phyloP scores from a whole-genome alignment of 1,140 invertebrate genomes.

The Lepidotrigona ventralis region DNA sequence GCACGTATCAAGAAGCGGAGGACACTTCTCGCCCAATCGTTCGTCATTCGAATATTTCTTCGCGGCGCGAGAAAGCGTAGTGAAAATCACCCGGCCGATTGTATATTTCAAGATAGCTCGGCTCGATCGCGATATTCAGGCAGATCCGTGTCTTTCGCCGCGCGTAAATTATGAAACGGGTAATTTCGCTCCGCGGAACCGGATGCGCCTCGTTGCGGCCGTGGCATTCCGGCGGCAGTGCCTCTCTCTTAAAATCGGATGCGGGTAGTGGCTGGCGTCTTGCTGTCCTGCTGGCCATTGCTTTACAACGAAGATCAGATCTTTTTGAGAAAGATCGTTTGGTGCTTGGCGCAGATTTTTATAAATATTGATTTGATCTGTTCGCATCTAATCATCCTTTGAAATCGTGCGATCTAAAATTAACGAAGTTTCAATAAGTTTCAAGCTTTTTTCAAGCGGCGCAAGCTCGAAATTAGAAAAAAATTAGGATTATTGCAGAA shows the following conservation, averaged over 20 bases:
- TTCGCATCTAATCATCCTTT: too few species aligned
- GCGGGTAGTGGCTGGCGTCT: not conserved
- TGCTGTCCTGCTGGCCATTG: not conserved
- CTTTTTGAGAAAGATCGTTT: not conserved
- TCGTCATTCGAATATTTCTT: not conserved
- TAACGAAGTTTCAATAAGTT: not conserved
- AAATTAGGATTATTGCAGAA: too few species aligned
- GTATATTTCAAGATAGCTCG: slow-evolving; percentile 10
- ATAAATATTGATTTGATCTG: not conserved
- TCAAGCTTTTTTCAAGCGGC: too few species aligned
- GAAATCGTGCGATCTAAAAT: not conserved
- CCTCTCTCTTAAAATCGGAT: not conserved
- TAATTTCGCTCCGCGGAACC: not conserved
- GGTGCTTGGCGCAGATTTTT: too few species aligned
- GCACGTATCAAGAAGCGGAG: not conserved
- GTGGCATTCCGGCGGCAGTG: not conserved
- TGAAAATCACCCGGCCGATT: slow-evolving; percentile 9
- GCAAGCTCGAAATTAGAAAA: too few species aligned
- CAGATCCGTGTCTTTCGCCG: not conserved
- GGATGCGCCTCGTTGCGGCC: slow-evolving; percentile 1
- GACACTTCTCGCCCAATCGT: not conserved
- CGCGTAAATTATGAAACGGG: slow-evolving; percentile 22
- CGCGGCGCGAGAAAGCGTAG: slow-evolving; percentile 17
- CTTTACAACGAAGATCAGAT: not conserved
- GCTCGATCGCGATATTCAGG: slow-evolving; percentile 29